Conservation (phyloP, 2,888 invertebrate species). For the Acronicta aceris region DNA sequence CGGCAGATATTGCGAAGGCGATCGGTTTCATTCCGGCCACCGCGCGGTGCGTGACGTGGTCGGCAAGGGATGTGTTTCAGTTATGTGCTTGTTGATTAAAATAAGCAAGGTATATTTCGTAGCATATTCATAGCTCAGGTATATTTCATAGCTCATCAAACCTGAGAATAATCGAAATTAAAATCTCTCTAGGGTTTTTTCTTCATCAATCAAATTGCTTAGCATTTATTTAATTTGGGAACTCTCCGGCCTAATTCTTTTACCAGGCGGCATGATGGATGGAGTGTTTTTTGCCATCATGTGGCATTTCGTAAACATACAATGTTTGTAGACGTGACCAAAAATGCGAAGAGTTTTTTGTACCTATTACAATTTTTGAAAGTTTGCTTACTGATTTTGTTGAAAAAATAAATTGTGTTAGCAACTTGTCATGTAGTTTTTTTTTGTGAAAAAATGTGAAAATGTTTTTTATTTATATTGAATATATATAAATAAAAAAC, state of each 20-base stretch:
- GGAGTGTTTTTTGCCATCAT: slow-evolving; percentile 39
- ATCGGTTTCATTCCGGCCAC: slow-evolving; percentile 33
- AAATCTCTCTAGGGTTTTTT: slow-evolving; percentile 16
- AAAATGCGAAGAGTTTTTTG: slow-evolving; percentile 29
- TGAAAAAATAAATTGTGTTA: background rate
- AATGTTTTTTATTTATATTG: too few species aligned
- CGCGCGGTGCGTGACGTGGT: slow-evolving; percentile 15
- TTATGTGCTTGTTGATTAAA: background rate
- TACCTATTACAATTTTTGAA: slow-evolving; percentile 32
- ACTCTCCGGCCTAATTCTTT: slow-evolving; percentile 65
- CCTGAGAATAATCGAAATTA: slow-evolving; percentile 7
- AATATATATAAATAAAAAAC: too few species aligned
- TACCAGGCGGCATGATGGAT: slow-evolving; percentile 65
- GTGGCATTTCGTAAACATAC: slow-evolving; percentile 45
- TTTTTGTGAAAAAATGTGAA: too few species aligned
- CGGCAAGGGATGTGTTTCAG: slow-evolving; percentile 7
- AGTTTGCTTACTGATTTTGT: slow-evolving; percentile 22
- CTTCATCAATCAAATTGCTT: slow-evolving; percentile 68
- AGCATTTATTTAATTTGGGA: slow-evolving; percentile 72
- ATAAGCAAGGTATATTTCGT: too few species aligned
- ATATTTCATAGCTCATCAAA: slow-evolving; percentile 12
- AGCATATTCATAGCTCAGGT: too few species aligned
- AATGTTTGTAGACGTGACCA: slow-evolving; percentile 28
- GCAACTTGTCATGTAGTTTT: background rate
- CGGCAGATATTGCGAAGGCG: slow-evolving; percentile 35